A percentile compares a stretch with the other conserved stretches of the same genome.
Conservation (phyloP, 2,888 invertebrate species). For the Lypha dubia region DNA sequence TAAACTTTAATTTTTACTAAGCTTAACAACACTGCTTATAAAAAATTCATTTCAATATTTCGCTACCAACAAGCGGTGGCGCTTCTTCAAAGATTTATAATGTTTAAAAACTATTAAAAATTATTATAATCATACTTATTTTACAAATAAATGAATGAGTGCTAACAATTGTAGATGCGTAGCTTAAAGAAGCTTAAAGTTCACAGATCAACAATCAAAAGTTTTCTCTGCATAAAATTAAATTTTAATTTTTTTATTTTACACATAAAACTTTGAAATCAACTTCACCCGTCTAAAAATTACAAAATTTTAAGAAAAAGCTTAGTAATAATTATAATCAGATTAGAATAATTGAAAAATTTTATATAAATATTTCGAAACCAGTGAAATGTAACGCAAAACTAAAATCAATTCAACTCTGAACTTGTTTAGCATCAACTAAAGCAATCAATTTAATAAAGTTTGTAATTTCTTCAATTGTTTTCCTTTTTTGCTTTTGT, state of each 20-base stretch:
- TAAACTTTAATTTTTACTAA: too few species aligned
- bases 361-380: conserved; percentile 9
- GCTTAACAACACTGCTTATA: too few species aligned
- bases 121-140: too few species aligned
- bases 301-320: conserved; percentile 12
- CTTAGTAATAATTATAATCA: neutral
- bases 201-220: too few species aligned
- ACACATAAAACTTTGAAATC: neutral
- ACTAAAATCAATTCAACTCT: neutral
- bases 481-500: neutral
- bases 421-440: conserved; percentile 14
- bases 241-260: neutral
- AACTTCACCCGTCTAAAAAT: neutral
- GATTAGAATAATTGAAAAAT: conserved; percentile 12
- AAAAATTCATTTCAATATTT: too few species aligned
- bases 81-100: too few species aligned
- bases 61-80: too few species aligned
- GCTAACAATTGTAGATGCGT: too few species aligned
- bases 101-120: too few species aligned
- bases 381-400: neutral
- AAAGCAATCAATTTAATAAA: conserved; percentile 28
- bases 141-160: too few species aligned
- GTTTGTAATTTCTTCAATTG: neutral
- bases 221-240: neutral
- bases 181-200: too few species aligned